phyloP scores from a whole-genome alignment of 2,113 vertebrate genomes.

The Chionis minor region DNA sequence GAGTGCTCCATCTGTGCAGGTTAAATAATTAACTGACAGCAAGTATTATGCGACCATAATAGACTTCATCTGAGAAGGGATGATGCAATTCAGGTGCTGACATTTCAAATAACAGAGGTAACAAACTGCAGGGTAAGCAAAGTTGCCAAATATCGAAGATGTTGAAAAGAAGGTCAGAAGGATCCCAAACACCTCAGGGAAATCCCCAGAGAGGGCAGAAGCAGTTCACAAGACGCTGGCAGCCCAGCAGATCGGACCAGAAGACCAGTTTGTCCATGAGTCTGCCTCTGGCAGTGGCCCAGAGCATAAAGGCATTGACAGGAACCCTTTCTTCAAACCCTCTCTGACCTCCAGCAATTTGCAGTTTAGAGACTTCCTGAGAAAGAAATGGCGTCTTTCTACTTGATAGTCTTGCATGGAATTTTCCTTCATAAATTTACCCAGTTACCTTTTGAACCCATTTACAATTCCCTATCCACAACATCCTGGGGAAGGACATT shows the following conservation, averaged over 20 bases:
- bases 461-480: not conserved
- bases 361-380: not conserved
- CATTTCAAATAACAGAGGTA: not conserved
- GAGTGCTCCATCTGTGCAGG: not conserved
- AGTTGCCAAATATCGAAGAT: not conserved
- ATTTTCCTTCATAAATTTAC: slow-evolving; percentile 37
- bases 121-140: not conserved
- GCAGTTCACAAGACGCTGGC: not conserved
- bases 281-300: not conserved
- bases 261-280: accelerated
- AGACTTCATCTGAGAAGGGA: not conserved
- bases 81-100: not conserved
- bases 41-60: not conserved
- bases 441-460: slow-evolving; percentile 32
- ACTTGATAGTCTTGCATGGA: not conserved
- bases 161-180: not conserved
- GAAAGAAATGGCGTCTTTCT: not conserved
- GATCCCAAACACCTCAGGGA: not conserved
- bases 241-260: not conserved
- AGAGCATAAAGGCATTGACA: not conserved
- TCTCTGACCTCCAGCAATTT: not conserved
- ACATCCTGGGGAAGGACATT: slow-evolving; percentile 59
- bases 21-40: not conserved
- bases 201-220: not conserved
- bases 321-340: not conserved